Conservation (phyloP, 2,113 vertebrate species). For the Cervus canadensis region DNA sequence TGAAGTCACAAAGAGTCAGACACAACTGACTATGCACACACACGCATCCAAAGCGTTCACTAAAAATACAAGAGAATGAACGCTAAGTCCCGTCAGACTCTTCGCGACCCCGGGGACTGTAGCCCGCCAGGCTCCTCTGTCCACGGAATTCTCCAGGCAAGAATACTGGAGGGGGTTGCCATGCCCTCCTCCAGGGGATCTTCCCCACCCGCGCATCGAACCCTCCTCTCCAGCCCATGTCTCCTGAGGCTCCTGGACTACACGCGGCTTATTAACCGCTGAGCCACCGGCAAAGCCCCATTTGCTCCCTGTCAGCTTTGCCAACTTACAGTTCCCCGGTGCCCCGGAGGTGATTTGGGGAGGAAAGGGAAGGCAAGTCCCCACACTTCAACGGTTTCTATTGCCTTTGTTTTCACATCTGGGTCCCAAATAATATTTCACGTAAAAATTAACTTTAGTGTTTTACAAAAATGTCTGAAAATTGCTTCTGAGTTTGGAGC, state of each 20-base stretch:
- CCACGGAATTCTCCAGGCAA: neutral
- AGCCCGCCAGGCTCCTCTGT: neutral
- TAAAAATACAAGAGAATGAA: neutral
- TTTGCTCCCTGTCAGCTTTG: neutral
- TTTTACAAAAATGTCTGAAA: neutral
- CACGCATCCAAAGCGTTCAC: neutral
- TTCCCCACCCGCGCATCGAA: accelerated
- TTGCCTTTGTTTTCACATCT: neutral
- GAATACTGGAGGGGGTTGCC: neutral
- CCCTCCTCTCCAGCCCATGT: neutral
- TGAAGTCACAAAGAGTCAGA: neutral
- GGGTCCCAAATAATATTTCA: neutral
- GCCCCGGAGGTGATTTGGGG: neutral
- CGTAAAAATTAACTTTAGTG: neutral
- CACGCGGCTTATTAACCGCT: neutral
- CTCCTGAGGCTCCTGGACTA: neutral
- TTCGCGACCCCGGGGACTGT: accelerated
- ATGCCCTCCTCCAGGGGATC: neutral
- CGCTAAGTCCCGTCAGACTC: accelerated
- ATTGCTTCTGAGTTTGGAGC: neutral
- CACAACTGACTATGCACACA: neutral
- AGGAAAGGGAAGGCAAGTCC: neutral
- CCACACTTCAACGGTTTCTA: neutral
- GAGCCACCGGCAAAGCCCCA: neutral
- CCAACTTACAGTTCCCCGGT: neutral